Conservation (phyloP, 2,797 vertebrate species). For the Pogoniulus pusillus region DNA sequence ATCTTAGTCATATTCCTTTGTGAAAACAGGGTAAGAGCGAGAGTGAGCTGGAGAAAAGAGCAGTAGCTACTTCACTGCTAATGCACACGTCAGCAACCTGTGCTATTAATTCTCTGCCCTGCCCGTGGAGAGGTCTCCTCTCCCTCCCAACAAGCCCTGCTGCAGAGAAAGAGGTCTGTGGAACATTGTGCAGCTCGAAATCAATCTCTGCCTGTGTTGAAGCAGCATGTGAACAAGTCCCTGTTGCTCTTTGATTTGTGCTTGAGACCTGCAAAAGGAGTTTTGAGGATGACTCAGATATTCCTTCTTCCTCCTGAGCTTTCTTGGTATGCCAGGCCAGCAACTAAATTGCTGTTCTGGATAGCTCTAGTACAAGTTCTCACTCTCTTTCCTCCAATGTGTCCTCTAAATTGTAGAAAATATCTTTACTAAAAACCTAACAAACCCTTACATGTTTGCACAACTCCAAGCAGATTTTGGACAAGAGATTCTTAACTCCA, state of each 20-base stretch:
- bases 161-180: background rate
- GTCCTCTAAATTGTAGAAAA: background rate
- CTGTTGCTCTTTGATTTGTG: slow-evolving; percentile 8
- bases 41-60: background rate
- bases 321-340: background rate
- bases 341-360: background rate
- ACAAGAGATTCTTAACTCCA: background rate
- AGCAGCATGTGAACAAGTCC: slow-evolving; percentile 8
- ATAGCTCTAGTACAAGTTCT: background rate
- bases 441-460: background rate
- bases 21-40: background rate
- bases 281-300: slow-evolving; percentile 36
- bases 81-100: background rate
- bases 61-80: background rate
- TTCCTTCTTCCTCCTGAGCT: background rate
- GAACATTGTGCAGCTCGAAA: background rate
- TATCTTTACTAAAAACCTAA: background rate
- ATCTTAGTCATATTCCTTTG: slow-evolving; percentile 45
- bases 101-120: background rate
- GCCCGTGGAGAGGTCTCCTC: background rate
- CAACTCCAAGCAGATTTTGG: background rate
- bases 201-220: background rate
- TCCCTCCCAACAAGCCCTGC: background rate
- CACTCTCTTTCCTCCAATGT: background rate
- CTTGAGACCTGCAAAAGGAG: slow-evolving; percentile 1